Conservation (phyloP, 1,140 invertebrate species). For the Meloidogyne floridensis region DNA sequence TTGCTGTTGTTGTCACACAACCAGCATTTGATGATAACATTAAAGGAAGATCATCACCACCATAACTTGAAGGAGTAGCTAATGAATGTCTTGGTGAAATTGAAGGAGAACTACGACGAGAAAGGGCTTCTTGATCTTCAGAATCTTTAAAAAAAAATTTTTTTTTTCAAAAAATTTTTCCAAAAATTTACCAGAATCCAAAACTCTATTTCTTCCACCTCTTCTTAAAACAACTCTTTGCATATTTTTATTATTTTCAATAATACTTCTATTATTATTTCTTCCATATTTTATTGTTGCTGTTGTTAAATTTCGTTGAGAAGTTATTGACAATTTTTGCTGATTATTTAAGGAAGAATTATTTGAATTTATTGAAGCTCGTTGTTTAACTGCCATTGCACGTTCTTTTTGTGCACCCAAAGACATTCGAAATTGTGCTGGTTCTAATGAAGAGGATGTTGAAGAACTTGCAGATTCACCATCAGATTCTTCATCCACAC, state of each 20-base stretch:
- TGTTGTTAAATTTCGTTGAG: background rate
- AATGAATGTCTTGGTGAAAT: constrained; percentile 63
- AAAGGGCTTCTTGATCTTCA: constrained; percentile 51
- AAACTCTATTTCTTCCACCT: constrained; percentile 43
- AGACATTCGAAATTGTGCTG: constrained; percentile 34
- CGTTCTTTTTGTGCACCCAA: constrained; percentile 29
- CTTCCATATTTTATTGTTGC: background rate
- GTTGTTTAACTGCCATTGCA: constrained; percentile 27
- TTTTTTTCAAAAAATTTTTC: background rate
- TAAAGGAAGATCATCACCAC: constrained; percentile 55
- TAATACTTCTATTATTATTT: background rate
- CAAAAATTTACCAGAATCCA: constrained; percentile 34
- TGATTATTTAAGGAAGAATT: constrained; percentile 5
- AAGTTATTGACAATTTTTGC: background rate
- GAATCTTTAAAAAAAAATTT: constrained; percentile 9
- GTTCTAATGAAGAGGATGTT: constrained; percentile 37
- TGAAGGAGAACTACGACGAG: constrained; percentile 59
- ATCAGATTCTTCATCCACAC: constrained; percentile 59
- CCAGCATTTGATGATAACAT: constrained; percentile 24
- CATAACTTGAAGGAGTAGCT: constrained; percentile 63
- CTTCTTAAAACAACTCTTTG: constrained; percentile 49
- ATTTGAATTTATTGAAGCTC: constrained; percentile 2
- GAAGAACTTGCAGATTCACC: constrained; percentile 33
- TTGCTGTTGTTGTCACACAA: background rate
- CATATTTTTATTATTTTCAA: constrained; percentile 24